Base-by-base conservation (phyloP, 2,888 invertebrate species). In the Frankliniella fusca region DNA sequence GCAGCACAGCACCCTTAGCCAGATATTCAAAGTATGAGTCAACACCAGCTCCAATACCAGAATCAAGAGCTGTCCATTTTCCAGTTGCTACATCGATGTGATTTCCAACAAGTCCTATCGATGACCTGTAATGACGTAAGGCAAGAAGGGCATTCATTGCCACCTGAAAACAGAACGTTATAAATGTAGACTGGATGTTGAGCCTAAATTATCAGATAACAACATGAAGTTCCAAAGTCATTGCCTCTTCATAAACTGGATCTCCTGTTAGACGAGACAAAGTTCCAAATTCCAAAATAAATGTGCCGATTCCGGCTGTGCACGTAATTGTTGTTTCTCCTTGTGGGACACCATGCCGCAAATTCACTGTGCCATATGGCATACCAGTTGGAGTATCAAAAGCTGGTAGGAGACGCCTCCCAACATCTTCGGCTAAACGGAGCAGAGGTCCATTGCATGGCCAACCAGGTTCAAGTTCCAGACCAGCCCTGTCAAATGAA, bases 1-100 rank as follows among this genome's bases (percentile, higher is more conserved):
- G 91, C 83, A 99, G 89, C 81, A 98, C 92, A 0, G 97, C 93
- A 11, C 97, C 99, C 91, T 99, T 99, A 0, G 98, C 98, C 85
- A 99, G 90, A 88, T 99, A 99, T 88, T 99, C 99, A 88, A 97
- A 99, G 87, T 97, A 98, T 0, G 99, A 99, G 88, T 99, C 98
- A 1, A 98, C 95, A 0, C 98, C 98, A 8, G 95, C 96, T 18
- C 96, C 98, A 84, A 98, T 98, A 10, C 98, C 98, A n/a, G 98
- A 94, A 89, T 99, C 99, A 84, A 96, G 94, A 0, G 98, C 99
- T 0, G 97, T 98, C 99, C 99, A 99, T 49, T 95, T 92, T 0
- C 99, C 99, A 0, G 94, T 95, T 87, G 94, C 92, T 3, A 98
- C 95, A 87, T 98, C 97, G 76, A 99, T 94, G 87, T 99, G 99